Base-by-base conservation (phyloP, 2,888 invertebrate species). In the Prenolepis imparis region DNA sequence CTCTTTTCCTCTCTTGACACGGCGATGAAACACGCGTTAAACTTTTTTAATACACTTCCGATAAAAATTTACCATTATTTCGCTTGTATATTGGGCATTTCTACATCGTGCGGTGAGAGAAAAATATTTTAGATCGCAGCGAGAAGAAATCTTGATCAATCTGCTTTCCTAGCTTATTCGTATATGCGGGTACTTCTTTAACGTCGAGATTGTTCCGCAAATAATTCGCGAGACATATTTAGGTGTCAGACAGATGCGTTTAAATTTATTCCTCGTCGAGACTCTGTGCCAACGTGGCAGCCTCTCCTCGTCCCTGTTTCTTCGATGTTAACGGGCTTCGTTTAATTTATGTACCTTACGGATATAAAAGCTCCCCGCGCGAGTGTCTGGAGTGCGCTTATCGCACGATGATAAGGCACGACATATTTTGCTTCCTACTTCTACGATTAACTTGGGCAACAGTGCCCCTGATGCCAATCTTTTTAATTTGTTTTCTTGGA, bases 401-500 rank as follows among this genome's bases (percentile, higher is more conserved):
- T 90, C 89, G 61, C 74, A 32, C 87, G 91, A 90, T 90, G 91
- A 90, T 90, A 90, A 90, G 84, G 84, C 84, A 84, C 86, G 78
- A 83, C 72, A 83, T 84, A 87, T 87, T 86, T 83, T 77, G 89
- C 82, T 88, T 90, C 85, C 86, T 86, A 86, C 88, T 85, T 86
- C 84, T 86, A 87, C 85, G 88, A 85, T 90, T 86, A 88, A 87
- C 89, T 83, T 81, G 82, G 83, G 81, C 85, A 80, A 48, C 82
- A 85, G 28, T 82, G 57, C 87, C 86, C 86, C 48, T n/a, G 90
- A 90, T 90, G 86, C 83, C 89, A 90, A 90, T 90, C 90, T 90
- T 87, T 90, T 90, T 90, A 90, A 90, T 90, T 90, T 90, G 86
- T 90, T 90, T 90, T 90, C 90, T 85, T 70, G 83, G 87, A 87